Conservation (phyloP, 2,888 invertebrate genomes). For the Noctua comes region DNA sequence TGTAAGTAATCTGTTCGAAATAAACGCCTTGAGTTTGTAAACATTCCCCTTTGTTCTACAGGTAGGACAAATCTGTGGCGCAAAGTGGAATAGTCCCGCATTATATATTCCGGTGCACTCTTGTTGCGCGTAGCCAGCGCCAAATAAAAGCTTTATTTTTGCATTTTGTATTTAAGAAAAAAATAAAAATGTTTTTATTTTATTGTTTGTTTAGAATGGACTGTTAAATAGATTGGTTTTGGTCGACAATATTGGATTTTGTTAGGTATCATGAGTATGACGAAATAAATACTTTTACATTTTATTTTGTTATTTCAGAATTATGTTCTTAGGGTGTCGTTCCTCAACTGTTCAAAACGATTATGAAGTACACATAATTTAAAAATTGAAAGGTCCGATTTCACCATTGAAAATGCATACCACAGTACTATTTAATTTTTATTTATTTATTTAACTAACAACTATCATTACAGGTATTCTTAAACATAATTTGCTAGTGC, state of each 20-base stretch:
- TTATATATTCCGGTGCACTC: constrained; percentile 51
- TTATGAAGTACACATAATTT: too few relatives aligned
- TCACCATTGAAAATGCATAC: too few relatives aligned
- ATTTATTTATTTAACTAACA: too few relatives aligned
- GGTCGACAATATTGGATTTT: not conserved
- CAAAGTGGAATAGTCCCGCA: constrained; percentile 23
- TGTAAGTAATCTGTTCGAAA: not conserved
- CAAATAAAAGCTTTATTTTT: constrained; percentile 20
- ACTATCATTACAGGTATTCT: too few relatives aligned
- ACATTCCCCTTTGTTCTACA: too few relatives aligned
- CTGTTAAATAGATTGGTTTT: not conserved
- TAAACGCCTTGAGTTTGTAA: not conserved
- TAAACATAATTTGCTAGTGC: too few relatives aligned
- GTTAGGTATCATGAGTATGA: not conserved
- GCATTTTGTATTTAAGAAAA: constrained; percentile 1
- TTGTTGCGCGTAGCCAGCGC: constrained; percentile 27
- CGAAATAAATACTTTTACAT: too few relatives aligned
- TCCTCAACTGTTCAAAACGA: too few relatives aligned
- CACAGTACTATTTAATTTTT: too few relatives aligned
- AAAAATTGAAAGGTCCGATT: too few relatives aligned
- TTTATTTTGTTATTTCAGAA: too few relatives aligned
- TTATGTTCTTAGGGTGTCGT: too few relatives aligned
- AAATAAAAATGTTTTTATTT: not conserved
- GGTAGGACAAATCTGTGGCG: not conserved
- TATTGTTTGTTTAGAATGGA: not conserved